Base-by-base conservation (phyloP, 2,797 vertebrate species). In the Fratercula arctica region DNA sequence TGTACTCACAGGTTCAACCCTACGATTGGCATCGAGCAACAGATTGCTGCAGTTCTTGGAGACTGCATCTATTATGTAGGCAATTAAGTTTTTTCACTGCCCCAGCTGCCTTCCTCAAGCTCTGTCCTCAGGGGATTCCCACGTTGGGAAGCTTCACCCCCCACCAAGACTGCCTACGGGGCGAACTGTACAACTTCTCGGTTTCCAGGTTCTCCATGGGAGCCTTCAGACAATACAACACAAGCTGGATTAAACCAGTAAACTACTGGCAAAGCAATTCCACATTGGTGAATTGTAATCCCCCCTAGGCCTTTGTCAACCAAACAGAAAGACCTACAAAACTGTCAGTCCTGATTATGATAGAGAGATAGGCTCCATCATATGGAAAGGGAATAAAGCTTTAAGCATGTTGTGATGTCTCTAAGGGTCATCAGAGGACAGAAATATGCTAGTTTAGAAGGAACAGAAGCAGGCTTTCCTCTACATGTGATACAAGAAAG, bases 41-140 rank as follows among this genome's bases (percentile, higher is more conserved):
- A 81, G 50, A 89, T 3, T n/a, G 82, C 72, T 92, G 75, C 33
- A 85, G 85, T 9, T 95, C 73, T 75, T 81, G 78, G 64, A 89
- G 76, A 76, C 87, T 84, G 54, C 66, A 92, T 19, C 73, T 69
- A 94, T 86, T 93, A 78, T 37, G 73, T 1, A 78, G 66, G 73
- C 93, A 96, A 96, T 96, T 89, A 92, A 64, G 53, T 72, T 85
- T 87, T 53, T 87, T 54, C 89, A 59, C 33, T 85, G 69, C 60
- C 78, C 41, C 87, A 78, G 68, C 12, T 61, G 68, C 91, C 76
- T 92, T 92, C 76, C 82, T 89, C 50, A 94, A 95, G 28, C 76
- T 91, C 33, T 91, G 21, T 85, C 92, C 91, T 81, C 57, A 37
- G 92, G 91, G 82, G 24, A 95, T 95, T 95, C 94, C 92, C 96